Evolutionary conservation across 2,888 invertebrate species (phyloP).

Genomic region (Habrosyne pyritoides): DNA sequence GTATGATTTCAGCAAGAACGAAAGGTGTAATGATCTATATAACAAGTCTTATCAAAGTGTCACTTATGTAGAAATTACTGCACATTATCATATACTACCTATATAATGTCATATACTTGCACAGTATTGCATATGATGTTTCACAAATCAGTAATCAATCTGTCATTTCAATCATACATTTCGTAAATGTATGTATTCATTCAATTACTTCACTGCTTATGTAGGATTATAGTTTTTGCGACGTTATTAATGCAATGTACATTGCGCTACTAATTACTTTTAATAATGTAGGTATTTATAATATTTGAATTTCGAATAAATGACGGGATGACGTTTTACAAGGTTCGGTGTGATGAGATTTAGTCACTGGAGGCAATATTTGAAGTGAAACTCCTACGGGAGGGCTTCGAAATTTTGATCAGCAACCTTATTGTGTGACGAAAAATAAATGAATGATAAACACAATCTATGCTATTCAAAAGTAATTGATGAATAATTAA

Average conservation of each 20-base stretch:
- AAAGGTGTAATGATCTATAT: neutral
- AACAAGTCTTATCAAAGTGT: neutral
- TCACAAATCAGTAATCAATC: neutral
- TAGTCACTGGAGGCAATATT: no score
- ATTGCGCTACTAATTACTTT: neutral
- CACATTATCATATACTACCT: neutral
- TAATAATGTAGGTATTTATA: no score
- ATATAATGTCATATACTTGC: neutral
- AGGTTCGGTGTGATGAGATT: no score
- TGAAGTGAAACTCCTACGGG: no score
- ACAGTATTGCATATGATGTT: neutral
- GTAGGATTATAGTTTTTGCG: neutral
- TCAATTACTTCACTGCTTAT: neutral
- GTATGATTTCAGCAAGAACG: no score
- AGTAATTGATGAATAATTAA: no score
- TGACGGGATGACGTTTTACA: no score
- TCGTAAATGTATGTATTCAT: neutral
- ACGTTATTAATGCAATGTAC: neutral
- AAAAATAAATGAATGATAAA: no score
- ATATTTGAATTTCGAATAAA: no score
- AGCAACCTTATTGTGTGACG: no score
- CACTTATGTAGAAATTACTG: neutral
- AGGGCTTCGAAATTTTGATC: no score
- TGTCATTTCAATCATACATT: neutral
- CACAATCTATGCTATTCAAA: no score